Base-by-base conservation (phyloP, 2,888 invertebrate genomes). In the Sclerodermus sp. region DNA sequence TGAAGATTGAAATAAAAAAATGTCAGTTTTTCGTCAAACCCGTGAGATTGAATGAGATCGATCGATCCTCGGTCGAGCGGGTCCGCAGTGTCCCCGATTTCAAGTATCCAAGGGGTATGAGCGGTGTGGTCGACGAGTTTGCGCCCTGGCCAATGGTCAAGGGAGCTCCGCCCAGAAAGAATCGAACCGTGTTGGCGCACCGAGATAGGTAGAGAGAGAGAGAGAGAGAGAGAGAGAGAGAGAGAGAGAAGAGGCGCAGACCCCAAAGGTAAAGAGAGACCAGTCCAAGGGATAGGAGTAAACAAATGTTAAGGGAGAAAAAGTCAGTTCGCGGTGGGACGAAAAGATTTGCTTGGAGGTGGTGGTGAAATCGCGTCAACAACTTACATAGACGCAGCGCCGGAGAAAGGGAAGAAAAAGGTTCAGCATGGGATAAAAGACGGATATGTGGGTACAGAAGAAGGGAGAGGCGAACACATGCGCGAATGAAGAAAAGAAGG, bases 141-240 rank as follows among this genome's bases (percentile, higher is more conserved):
- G 71, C 71, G 72, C 75, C 61, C 62, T 73, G 70, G 67, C 68
- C 74, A 72, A 60, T 75, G 76, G 76, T 77, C 76, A 77, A 70
- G 69, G 51, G 55, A 60, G 68, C 76, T 70, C 77, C 77, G 76
- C 77, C 76, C 75, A 57, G 65, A 70, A 66, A 63, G 66, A 71
- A 70, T 68, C 68, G 66, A 68, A 60, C 65, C 56, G 51, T 52
- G 56, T 49, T 48, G 53, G 58, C 62, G 60, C 60, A 53, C n/a
- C 16, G 16, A 13, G 13, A 32, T 12, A 8, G 14, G 15, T 17
- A 38, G 38, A 38, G 16, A 6, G 36, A 15, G n/a, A 13, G 53
- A 45, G 34, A 57, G 47, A 38, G 29, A 43, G 29, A 32, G 29
- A 38, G 41, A 36, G 42, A 34, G 23, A 31, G 42, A 51, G 44